Evolutionary conservation across 2,888 invertebrate species (phyloP), one percentile per base, ranked within the genome.

Genomic region (Rhagonycha lutea): DNA sequence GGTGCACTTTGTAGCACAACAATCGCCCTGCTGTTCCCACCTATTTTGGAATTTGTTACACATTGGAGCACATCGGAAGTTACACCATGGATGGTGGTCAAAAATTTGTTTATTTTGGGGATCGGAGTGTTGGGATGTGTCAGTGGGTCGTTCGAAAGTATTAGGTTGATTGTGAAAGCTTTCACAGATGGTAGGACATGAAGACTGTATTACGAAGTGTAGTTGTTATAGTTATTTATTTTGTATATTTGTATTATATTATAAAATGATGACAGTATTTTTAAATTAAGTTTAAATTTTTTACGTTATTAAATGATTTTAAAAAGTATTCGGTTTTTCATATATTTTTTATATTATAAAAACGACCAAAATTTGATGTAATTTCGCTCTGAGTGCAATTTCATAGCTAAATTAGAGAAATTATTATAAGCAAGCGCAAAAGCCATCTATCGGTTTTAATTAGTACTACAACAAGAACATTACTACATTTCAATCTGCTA

Each of bases 1-100:
- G 98, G 98, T 8, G 96, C 97, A 0, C 91, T 98, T 0, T 96
- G 96, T 85, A 95, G 96, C 81, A 94, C 97, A 5, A 93, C 95
- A 0, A 88, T 98, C 78, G 97, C 97, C 0, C 90, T 98, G 47
- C 90, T 98, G 63, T 95, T 97, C 85, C 98, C 98, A 1, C 95
- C 97, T 0, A 89, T 96, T 73, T 93, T 97, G 78, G 95, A 98
- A 83, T 89, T 96, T 79, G 93, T 96, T 5, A 90, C 92, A 0
- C 89, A 90, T 75, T 93, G 92, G 84, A 91, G 92, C 79, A 90
- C 90, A 69, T 88, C 90, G 2, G 90, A 90, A n/a, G 86, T 90
- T 0, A 87, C 90, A 0, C 86, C 89, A 0, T 29, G 82, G 4
- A 85, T 87, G 69, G 85, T 91, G 67, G 84, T 90, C 0, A 94